These are phyloP conservation scores for Aegypius monachus DNA, from an alignment of 2,113 vertebrate genomes.

Conservation along the genomic window DNA sequence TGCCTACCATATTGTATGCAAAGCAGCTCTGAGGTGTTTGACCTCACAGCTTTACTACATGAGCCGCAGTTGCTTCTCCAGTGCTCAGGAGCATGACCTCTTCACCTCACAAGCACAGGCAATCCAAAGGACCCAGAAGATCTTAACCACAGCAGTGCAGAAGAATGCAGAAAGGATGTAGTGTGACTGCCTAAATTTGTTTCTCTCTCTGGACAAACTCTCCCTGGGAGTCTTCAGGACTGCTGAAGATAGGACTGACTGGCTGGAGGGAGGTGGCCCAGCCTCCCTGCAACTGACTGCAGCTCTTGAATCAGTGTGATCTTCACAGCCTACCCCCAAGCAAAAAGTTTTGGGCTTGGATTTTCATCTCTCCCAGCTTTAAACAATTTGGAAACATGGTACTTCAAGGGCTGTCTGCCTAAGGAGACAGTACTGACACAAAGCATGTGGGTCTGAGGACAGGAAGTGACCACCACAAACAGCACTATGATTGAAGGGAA, in stretches of 20 bases:
- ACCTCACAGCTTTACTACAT: not conserved
- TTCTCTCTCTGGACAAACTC: not conserved
- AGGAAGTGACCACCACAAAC: not conserved
- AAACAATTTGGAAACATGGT: not conserved
- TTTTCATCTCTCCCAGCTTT: not conserved
- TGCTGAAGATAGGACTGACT: not conserved
- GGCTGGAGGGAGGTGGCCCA: not conserved
- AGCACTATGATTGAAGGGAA: not conserved
- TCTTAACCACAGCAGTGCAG: not conserved
- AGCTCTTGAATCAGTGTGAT: not conserved
- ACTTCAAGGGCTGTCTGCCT: not conserved
- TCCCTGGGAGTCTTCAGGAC: not conserved
- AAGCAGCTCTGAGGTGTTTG: not conserved
- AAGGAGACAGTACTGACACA: not conserved
- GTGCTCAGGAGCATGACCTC: fast-evolving
- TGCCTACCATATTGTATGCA: not conserved
- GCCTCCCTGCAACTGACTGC: not conserved
- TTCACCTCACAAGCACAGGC: not conserved
- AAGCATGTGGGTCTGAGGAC: not conserved
- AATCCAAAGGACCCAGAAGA: not conserved
- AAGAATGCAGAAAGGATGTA: not conserved
- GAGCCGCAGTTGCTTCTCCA: not conserved
- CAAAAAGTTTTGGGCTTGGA: not conserved
- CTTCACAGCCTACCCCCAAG: not conserved
- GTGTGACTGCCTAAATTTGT: not conserved